These are phyloP conservation scores for Ganaspis sp. DNA, from an alignment of 1,140 invertebrate species.

Conservation along the genomic window DNA sequence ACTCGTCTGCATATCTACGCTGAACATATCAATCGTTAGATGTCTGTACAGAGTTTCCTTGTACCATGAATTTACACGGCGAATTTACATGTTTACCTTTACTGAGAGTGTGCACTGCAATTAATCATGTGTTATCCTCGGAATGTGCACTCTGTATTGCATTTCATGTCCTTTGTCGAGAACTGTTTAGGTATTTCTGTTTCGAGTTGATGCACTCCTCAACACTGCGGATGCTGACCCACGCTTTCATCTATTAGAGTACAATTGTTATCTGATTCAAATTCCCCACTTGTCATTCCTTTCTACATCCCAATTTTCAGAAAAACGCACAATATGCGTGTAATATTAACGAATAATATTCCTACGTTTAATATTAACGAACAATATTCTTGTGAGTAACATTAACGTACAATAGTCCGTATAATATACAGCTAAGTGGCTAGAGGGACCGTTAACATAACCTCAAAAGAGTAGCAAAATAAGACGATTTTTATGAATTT, in stretches of 20 bases:
- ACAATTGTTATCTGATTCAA: background rate
- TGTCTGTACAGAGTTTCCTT: background rate
- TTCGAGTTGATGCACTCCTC: constrained; percentile 15
- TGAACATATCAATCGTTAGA: constrained; percentile 27
- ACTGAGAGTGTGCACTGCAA: background rate
- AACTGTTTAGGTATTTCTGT: constrained; percentile 30
- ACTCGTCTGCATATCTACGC: constrained; percentile 29
- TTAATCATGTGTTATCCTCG: constrained; percentile 28
- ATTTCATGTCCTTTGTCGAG: constrained; percentile 28
- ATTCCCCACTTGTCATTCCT: background rate
- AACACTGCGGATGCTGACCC: background rate
- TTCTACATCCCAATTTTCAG: background rate
- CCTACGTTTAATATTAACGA: no score
- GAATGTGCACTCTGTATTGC: constrained; percentile 30
- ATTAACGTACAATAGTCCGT: no score
- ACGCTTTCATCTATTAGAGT: constrained; percentile 3
- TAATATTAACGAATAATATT: no score
- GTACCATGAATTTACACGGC: constrained; percentile 6
- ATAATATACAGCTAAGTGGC: no score
- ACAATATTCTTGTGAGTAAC: no score
- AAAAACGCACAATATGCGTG: no score
- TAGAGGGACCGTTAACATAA: no score
- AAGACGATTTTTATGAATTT: no score
- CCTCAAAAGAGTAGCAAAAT: no score
- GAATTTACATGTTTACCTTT: constrained; percentile 27